Conservation (phyloP, 92 coral and sea anemone genomes). For the Epizoanthus fatuus region DNA sequence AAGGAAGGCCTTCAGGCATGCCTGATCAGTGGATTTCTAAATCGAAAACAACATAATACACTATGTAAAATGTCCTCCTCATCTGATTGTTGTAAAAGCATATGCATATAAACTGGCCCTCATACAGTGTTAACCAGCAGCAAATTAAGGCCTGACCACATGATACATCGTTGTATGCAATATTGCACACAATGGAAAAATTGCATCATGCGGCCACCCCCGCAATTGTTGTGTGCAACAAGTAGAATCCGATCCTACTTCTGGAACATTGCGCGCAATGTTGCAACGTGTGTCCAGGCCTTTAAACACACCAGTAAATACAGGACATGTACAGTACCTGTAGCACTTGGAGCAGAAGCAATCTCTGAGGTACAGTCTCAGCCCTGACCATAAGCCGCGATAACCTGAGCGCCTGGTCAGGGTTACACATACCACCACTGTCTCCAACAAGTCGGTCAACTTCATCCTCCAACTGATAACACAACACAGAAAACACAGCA, state of each 20-base stretch:
- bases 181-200: too few relatives aligned
- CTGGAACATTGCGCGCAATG: too few relatives aligned
- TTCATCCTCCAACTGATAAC: conserved; percentile 90
- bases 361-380: conserved; percentile 88
- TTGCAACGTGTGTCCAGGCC: too few relatives aligned
- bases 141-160: too few relatives aligned
- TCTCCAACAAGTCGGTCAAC: conserved; percentile 89
- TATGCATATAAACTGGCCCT: neutral
- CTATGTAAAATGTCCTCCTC: too few relatives aligned
- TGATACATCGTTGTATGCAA: too few relatives aligned
- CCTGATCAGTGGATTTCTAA: conserved; percentile 94
- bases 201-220: too few relatives aligned
- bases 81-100: too few relatives aligned
- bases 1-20: conserved; percentile 87
- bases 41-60: neutral
- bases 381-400: conserved; percentile 98
- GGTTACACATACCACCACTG: conserved; percentile 80
- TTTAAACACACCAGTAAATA: too few relatives aligned
- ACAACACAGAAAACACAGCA: neutral
- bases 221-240: too few relatives aligned
- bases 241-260: too few relatives aligned
- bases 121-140: too few relatives aligned
- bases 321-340: conserved; percentile 60
- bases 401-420: conserved; percentile 92
- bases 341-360: conserved; percentile 88